Evolutionary conservation across 2,113 vertebrate species (phyloP), one percentile per base, ranked within the genome.

Genomic region (Hippocampus abdominalis): DNA sequence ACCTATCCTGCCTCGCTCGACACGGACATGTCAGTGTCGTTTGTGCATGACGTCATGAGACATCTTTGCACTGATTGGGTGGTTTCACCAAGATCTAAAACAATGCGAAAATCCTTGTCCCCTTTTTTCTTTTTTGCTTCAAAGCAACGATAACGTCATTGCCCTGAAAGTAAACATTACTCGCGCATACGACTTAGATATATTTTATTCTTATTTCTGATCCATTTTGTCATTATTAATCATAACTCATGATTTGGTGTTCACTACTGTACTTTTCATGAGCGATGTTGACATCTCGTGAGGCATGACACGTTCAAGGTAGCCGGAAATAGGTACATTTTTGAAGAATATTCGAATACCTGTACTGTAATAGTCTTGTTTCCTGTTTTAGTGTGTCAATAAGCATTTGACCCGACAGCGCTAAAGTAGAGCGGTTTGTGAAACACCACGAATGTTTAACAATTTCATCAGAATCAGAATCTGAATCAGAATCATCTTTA

Each of bases 21-120:
- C 42, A 56, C 75, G 15, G 79, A 86, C 76, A 83, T 81, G 73
- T 86, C 73, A 73, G 80, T 36, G 85, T 79, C 87, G 79, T 65
- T 69, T 82, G 73, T 64, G 81, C 78, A 82, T 89, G 88, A 89
- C 86, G 88, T 82, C 6, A 3, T 0, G 18, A 5, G 21, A n/a
- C 9, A n/a, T 64, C 68, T 68, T 29, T 49, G 4, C 32, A 3
- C 2, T 73, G 73, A 88, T 85, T 88, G 80, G 84, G 54, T 49
- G 18, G 6, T 49, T 65, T 65, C 29, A 65, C 68, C 72, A 69
- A 2, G 1, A 8, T 0, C 48, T 16, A 60, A 54, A 18, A 56
- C 8, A 51, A n/a, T 0, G 20, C 20, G 13, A 2, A 69, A 49
- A 69, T 63, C 42, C 64, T 67, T 1, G 65, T 75, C 40, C 68